A percentile compares a stretch with the other conserved stretches of the same genome.
Conservation (phyloP, 2,888 invertebrate genomes). For the Dorcus parallelipipedus region DNA sequence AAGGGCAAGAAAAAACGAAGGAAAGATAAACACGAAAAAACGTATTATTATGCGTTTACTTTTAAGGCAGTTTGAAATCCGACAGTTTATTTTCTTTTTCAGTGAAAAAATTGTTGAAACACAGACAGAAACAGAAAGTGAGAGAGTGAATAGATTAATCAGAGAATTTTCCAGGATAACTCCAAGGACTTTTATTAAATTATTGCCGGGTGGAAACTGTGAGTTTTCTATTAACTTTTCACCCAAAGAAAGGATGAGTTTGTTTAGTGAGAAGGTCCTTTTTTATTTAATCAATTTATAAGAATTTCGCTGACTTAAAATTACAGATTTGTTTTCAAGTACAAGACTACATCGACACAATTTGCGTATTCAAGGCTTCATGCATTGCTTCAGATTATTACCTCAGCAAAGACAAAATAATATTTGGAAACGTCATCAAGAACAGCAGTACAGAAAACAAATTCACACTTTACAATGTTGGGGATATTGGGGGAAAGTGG, state of each 20-base stretch:
- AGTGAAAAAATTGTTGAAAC: not conserved
- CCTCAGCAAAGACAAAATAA: slow-evolving; percentile 50
- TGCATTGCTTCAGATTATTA: slow-evolving; percentile 53
- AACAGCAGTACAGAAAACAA: slow-evolving; percentile 47
- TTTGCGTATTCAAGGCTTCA: slow-evolving; percentile 53
- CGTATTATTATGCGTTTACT: no score
- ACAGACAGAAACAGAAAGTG: slow-evolving; percentile 22
- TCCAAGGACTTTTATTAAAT: slow-evolving; percentile 35
- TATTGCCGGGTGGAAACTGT: slow-evolving; percentile 40
- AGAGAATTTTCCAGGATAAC: slow-evolving; percentile 34
- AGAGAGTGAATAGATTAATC: slow-evolving; percentile 21
- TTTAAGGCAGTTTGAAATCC: no score
- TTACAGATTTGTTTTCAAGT: slow-evolving; percentile 51
- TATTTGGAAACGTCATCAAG: slow-evolving; percentile 55
- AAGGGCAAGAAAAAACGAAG: not conserved
- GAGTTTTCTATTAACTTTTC: slow-evolving; percentile 43
- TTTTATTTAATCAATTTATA: not conserved
- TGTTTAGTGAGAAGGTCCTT: slow-evolving; percentile 40
- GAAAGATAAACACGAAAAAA: no score
- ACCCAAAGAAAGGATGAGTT: slow-evolving; percentile 39
- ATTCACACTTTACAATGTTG: slow-evolving; percentile 53
- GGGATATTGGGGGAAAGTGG: slow-evolving; percentile 56
- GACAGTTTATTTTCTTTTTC: no score
- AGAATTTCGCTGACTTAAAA: slow-evolving; percentile 6
- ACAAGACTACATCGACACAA: slow-evolving; percentile 50